phyloP scores from a whole-genome alignment of 2,797 vertebrate genomes.

The Sebastes itinus region DNA sequence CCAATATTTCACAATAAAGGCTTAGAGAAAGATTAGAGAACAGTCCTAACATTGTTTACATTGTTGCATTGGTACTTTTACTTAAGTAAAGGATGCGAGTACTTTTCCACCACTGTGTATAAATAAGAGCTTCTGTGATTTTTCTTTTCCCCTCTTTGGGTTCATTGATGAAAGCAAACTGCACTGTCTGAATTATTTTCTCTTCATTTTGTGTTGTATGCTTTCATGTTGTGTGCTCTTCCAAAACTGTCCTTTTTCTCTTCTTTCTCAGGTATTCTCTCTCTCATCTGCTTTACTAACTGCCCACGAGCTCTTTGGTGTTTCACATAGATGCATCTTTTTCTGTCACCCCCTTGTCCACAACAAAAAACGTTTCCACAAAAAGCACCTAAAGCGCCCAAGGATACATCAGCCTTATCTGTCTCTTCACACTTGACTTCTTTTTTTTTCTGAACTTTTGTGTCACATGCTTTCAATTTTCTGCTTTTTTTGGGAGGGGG shows the following conservation, averaged over 20 bases:
- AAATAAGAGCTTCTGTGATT: slow-evolving; percentile 7
- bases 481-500: slow-evolving; percentile 45
- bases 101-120: slow-evolving; percentile 23
- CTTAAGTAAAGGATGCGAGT: neutral
- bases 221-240: slow-evolving; percentile 86
- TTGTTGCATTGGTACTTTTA: neutral
- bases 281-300: slow-evolving; percentile 97
- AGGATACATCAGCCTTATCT: slow-evolving; percentile 84
- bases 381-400: slow-evolving; percentile 56
- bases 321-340: slow-evolving; percentile 85
- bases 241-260: slow-evolving; percentile 87
- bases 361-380: slow-evolving; percentile 77
- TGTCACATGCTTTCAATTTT: slow-evolving; percentile 76
- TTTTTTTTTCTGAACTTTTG: slow-evolving; percentile 70
- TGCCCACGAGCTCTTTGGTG: slow-evolving; percentile 87
- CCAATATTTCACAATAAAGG: neutral
- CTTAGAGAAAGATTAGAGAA: neutral
- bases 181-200: slow-evolving; percentile 26
- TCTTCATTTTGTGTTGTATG: slow-evolving; percentile 75
- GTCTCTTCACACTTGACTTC: slow-evolving; percentile 63
- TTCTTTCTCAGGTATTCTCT: slow-evolving; percentile 97
- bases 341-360: slow-evolving; percentile 84
- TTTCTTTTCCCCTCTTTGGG: neutral
- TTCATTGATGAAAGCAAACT: slow-evolving; percentile 24
- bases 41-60: neutral